Evolutionary conservation across 2,113 vertebrate species (phyloP).

Genomic region (Crotalus helleri): DNA sequence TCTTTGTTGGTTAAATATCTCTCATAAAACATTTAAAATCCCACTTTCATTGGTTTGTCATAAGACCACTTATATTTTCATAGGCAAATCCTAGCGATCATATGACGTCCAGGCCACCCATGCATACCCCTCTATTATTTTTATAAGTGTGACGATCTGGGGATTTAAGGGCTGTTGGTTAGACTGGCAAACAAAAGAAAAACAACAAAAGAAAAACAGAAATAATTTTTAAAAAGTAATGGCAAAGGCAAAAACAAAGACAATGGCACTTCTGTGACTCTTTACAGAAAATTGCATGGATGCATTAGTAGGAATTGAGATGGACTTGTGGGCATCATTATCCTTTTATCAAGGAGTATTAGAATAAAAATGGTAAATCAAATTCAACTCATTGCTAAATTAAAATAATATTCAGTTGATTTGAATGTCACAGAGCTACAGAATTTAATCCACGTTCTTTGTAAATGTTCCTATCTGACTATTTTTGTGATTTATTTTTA

Average conservation of each 20-base stretch:
- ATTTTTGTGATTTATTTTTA: slow-evolving; percentile 14
- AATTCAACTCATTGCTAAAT: not conserved
- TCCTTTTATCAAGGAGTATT: not conserved
- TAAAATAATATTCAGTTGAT: not conserved
- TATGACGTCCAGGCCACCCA: not conserved
- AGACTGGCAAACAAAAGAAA: not conserved
- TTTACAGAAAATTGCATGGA: not conserved
- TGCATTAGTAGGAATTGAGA: not conserved
- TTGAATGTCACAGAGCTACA: not conserved
- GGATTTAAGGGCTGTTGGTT: not conserved
- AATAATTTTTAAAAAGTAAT: not conserved
- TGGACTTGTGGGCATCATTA: not conserved
- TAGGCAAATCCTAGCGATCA: not conserved
- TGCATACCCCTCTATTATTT: not conserved
- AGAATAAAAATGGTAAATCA: not conserved
- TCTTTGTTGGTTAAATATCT: not conserved
- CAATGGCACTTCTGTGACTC: not conserved
- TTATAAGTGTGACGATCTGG: not conserved
- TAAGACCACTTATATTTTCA: not conserved
- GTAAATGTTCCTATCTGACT: not conserved
- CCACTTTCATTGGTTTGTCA: not conserved
- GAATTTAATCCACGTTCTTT: not conserved
- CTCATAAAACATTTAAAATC: not conserved
- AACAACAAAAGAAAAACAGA: not conserved
- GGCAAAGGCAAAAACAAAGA: not conserved